A percentile compares a stretch with the other conserved stretches of the same genome.
phyloP scores from a whole-genome alignment of 2,888 invertebrate species.

The Noctua janthina region DNA sequence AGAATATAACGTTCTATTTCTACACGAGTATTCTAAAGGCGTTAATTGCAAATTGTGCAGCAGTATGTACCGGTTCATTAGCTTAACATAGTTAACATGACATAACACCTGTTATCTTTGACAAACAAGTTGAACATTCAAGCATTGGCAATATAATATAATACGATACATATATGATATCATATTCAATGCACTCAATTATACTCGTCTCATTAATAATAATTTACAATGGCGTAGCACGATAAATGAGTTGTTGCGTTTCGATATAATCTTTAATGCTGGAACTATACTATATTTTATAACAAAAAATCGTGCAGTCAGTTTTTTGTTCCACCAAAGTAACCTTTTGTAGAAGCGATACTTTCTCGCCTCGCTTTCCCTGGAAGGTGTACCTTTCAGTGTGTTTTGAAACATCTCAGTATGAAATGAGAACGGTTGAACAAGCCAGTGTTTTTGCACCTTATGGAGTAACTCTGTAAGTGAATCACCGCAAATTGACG shows the following conservation, averaged over 20 bases:
- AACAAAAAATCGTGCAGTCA: background rate
- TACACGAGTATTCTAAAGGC: conserved; percentile 23
- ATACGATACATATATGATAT: conserved; percentile 27
- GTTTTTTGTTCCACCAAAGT: background rate
- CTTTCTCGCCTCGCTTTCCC: conserved; percentile 22
- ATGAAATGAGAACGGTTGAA: conserved; percentile 66
- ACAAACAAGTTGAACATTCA: conserved; percentile 32
- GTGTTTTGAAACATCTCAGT: conserved; percentile 67
- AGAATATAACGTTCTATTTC: background rate
- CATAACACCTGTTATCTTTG: conserved; percentile 40
- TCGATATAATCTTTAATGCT: conserved; percentile 3
- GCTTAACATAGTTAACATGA: conserved; percentile 28
- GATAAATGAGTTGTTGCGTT: background rate
- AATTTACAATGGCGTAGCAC: background rate
- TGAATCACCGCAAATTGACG: background rate
- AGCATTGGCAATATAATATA: conserved; percentile 38
- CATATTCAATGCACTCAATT: conserved; percentile 6
- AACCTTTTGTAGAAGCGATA: background rate
- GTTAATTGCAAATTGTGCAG: conserved; percentile 25
- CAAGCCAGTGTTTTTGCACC: conserved; percentile 57
- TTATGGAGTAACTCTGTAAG: conserved; percentile 43
- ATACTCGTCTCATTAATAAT: conserved; percentile 16
- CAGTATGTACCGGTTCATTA: conserved; percentile 25
- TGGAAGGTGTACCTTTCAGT: conserved; percentile 28
- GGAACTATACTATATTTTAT: background rate